Base-by-base conservation (phyloP, 2,113 vertebrate species). In the Neolamprologus kungweensis region DNA sequence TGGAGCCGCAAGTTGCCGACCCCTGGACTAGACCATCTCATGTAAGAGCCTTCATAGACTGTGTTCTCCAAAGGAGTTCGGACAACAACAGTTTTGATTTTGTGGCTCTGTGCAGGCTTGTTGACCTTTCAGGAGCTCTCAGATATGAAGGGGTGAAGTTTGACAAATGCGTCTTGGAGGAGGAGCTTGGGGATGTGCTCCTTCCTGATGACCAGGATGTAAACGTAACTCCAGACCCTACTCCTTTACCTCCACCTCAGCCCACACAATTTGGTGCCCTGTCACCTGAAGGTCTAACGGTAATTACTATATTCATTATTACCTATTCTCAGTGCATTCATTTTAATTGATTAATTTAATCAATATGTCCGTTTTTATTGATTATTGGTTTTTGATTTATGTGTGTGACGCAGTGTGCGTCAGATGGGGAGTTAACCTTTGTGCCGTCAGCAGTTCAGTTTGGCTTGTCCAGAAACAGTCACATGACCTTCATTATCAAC, bases 91-190 rank as follows among this genome's bases (percentile, higher is more conserved):
- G 7, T 37, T 83, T 73, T 40, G 9, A 75, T 50, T n/a, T 89
- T 85, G 26, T 4, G 19, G 16, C 63, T 88, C 57, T n/a, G 19
- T 45, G 9, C 19, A 99, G 98, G 85, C 93, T 98, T 73, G 54
- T 98, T 57, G 97, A 98, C 96, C 97, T 99, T 88, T 98, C 97
- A 11, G 92, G 88, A 51, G 97, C 97, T 1, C 55, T 97, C 79
- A 94, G 88, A 79, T 97, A 97, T 78, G 95, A 98, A 8, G 95
- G 96, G 2, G 97, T 95, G 33, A 95, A 97, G 88, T 91, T 99
- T 87, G 97, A 97, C 90, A 97, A 96, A 88, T 99, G 98, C 81
- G 87, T 97, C 23, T 94, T 98, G 85, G 95, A 96, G 33, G 96
- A 97, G 88, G 94, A 94, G 73, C 91, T 91, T 1, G 92, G 37